A percentile compares a stretch with the other conserved stretches of the same genome.
Evolutionary conservation across 92 coral and sea anemone genomes (phyloP).

Genomic region (Phenganax subtilis): DNA sequence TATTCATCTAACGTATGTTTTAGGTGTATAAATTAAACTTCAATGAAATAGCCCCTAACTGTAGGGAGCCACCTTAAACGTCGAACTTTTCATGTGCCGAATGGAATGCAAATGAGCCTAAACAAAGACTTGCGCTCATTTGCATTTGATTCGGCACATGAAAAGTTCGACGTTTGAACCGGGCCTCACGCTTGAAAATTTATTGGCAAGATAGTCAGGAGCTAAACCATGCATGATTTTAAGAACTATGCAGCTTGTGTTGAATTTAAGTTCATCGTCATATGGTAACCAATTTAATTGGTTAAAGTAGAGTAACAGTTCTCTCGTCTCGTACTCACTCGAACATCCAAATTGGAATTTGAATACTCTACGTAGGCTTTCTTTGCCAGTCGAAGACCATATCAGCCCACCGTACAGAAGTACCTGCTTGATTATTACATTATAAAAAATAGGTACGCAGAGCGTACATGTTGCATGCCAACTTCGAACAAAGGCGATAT

Average conservation of each 20-base stretch:
- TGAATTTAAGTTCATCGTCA: slow-evolving; percentile 40
- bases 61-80: no score
- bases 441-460: neutral
- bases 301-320: slow-evolving; percentile 18
- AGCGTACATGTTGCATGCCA: no score
- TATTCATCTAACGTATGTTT: no score
- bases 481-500: no score
- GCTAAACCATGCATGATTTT: slow-evolving; percentile 37
- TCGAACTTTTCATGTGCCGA: no score
- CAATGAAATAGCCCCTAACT: no score
- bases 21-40: no score
- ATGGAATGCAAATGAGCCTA: no score
- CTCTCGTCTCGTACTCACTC: slow-evolving; percentile 45
- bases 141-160: no score
- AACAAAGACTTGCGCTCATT: no score
- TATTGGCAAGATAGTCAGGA: slow-evolving; percentile 44
- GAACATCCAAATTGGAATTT: slow-evolving; percentile 27
- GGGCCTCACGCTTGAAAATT: slow-evolving; percentile 18
- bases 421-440: slow-evolving; percentile 31
- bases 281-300: slow-evolving; percentile 44
- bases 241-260: slow-evolving; percentile 35
- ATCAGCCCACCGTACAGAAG: slow-evolving; percentile 36
- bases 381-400: slow-evolving; percentile 34
- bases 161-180: neutral
- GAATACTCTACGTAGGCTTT: slow-evolving; percentile 31